Evolutionary conservation across 1,140 invertebrate genomes (phyloP).

Genomic region (Nixonia krombeini): DNA sequence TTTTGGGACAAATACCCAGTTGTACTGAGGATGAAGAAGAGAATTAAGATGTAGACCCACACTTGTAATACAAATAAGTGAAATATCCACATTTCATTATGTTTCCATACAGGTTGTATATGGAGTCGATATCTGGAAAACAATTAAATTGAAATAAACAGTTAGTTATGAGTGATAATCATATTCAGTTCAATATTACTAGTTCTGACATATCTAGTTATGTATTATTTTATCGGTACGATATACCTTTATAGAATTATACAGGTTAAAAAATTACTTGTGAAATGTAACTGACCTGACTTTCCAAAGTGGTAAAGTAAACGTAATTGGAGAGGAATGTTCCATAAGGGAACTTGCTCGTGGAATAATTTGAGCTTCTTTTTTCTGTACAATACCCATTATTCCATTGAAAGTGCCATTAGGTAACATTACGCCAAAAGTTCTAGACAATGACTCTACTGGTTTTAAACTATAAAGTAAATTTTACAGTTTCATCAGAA

Average conservation of each 20-base stretch:
- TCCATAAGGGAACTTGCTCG: constrained; percentile 7
- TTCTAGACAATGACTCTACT: not conserved
- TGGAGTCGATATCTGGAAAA: constrained; percentile 45
- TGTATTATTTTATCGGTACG: too few species aligned
- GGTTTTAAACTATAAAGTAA: constrained; percentile 33
- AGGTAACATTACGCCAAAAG: constrained; percentile 1
- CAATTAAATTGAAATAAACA: constrained; percentile 1
- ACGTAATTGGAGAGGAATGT: constrained; percentile 11
- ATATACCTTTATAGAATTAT: too few species aligned
- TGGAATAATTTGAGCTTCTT: constrained; percentile 43
- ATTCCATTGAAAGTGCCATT: constrained; percentile 39
- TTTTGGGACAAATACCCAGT: constrained; percentile 39
- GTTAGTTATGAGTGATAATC: not conserved
- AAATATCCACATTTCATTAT: constrained; percentile 45
- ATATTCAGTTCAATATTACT: not conserved
- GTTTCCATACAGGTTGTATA: constrained; percentile 33
- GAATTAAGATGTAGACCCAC: constrained; percentile 33
- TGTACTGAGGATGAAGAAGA: constrained; percentile 33
- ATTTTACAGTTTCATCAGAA: not conserved
- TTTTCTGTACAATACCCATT: constrained; percentile 25
- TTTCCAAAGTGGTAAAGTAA: constrained; percentile 44
- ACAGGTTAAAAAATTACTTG: too few species aligned
- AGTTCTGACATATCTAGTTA: too few species aligned
- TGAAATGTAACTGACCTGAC: constrained; percentile 40
- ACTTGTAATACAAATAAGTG: constrained; percentile 27